Conservation (phyloP, 1,140 invertebrate genomes). For the Cotesia chilonis region DNA sequence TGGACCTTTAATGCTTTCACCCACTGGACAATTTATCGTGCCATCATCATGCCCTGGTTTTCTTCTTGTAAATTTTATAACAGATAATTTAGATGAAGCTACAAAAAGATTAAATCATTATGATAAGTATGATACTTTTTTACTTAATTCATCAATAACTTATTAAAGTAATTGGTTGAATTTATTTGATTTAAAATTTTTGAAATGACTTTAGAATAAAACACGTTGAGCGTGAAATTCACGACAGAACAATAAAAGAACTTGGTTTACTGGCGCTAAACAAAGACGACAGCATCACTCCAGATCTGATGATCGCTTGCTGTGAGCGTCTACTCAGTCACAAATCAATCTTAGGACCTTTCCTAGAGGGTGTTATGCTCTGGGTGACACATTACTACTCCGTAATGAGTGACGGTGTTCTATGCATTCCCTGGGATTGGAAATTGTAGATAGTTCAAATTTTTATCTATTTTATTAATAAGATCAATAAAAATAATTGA, state of each 20-base stretch:
- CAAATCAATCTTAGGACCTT: conserved; percentile 56
- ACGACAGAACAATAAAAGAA: conserved; percentile 71
- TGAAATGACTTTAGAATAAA: conserved; percentile 73
- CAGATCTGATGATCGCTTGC: conserved; percentile 87
- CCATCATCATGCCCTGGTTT: conserved; percentile 88
- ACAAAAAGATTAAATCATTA: conserved; percentile 76
- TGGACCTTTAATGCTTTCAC: conserved; percentile 91
- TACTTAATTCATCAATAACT: conserved; percentile 22
- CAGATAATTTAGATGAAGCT: conserved; percentile 79
- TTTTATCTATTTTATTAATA: not conserved
- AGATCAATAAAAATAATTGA: not conserved
- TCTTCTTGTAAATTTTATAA: conserved; percentile 85
- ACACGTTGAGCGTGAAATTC: conserved; percentile 77
- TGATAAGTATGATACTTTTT: conserved; percentile 71
- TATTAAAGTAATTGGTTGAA: not conserved
- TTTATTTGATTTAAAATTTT: conserved; percentile 29
- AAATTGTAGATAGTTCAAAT: conserved; percentile 58
- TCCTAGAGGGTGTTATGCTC: conserved; percentile 71
- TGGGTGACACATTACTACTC: conserved; percentile 92
- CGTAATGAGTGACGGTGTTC: conserved; percentile 86
- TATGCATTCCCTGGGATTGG: conserved; percentile 95
- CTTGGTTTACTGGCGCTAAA: conserved; percentile 76
- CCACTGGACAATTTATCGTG: conserved; percentile 90
- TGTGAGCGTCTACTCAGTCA: conserved; percentile 75
- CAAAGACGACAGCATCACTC: conserved; percentile 91